phyloP scores from a whole-genome alignment of 2,797 vertebrate species.

The Numenius phaeopus region DNA sequence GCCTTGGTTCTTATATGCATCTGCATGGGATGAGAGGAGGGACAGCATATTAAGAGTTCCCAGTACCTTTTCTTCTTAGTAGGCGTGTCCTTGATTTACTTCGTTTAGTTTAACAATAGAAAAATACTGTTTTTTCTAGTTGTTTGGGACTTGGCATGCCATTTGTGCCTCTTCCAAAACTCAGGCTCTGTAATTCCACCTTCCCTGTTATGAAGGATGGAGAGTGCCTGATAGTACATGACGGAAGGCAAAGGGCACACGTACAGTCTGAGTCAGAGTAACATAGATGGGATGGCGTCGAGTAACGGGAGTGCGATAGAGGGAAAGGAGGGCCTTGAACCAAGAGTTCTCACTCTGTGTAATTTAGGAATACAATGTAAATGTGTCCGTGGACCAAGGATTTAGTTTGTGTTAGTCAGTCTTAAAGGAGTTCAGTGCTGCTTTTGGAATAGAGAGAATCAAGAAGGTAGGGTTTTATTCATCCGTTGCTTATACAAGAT shows the following conservation, averaged over 20 bases:
- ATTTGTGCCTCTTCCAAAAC: not conserved
- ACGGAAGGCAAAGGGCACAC: accelerated
- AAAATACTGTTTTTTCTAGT: not conserved
- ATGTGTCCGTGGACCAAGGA: accelerated
- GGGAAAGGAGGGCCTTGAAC: not conserved
- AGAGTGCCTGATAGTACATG: not conserved
- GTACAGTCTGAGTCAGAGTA: not conserved
- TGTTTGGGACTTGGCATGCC: not conserved
- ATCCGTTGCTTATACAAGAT: not conserved
- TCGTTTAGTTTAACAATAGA: not conserved
- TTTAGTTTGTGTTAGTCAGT: not conserved
- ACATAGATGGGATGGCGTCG: accelerated
- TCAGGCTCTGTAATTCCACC: not conserved
- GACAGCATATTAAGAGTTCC: not conserved
- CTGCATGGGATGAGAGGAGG: not conserved
- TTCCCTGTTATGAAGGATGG: not conserved
- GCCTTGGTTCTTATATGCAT: not conserved
- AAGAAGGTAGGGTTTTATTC: not conserved
- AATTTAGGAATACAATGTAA: not conserved
- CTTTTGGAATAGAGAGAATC: not conserved
- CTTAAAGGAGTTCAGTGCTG: not conserved
- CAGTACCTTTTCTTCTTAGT: not conserved
- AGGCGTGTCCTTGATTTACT: not conserved
- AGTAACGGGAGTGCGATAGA: not conserved
- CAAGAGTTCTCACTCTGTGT: not conserved